These are phyloP conservation scores for Chalcis sispes DNA, from an alignment of 2,888 invertebrate genomes.

Conservation along the genomic window DNA sequence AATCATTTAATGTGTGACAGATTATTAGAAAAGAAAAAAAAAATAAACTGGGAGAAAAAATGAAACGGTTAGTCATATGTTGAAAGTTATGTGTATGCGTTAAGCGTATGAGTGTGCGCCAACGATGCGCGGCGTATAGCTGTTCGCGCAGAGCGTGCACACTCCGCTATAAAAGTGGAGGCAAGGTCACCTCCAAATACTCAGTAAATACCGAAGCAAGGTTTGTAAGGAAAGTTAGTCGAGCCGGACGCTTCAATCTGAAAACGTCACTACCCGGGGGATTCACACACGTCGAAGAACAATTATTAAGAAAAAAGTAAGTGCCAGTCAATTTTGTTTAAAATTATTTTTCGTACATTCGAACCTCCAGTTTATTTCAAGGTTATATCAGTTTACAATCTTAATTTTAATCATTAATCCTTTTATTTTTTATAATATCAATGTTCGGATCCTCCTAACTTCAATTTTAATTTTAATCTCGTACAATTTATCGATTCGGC, in stretches of 20 bases:
- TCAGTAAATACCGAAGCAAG: constrained; percentile 49
- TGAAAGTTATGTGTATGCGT: constrained; percentile 13
- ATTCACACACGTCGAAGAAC: neutral
- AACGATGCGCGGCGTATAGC: neutral
- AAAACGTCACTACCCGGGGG: neutral
- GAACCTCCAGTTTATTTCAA: too few relatives aligned
- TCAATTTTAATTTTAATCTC: too few relatives aligned
- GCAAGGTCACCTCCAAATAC: constrained; percentile 72
- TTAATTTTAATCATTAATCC: too few relatives aligned
- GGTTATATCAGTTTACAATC: too few relatives aligned
- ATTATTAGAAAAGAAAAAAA: too few relatives aligned
- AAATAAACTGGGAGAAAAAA: too few relatives aligned
- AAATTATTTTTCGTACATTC: neutral
- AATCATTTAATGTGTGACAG: too few relatives aligned
- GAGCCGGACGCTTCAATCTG: constrained; percentile 31
- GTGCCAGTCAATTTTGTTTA: neutral
- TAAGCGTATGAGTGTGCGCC: neutral
- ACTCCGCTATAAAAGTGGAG: constrained; percentile 66
- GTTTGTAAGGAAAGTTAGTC: constrained; percentile 60
- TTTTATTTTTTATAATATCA: too few relatives aligned
- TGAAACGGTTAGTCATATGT: neutral
- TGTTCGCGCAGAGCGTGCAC: constrained; percentile 34
- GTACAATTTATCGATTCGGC: too few relatives aligned
- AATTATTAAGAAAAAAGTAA: too few relatives aligned
- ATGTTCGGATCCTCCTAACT: too few relatives aligned